phyloP scores from a whole-genome alignment of 1,140 invertebrate species.

The Lerema accius region DNA sequence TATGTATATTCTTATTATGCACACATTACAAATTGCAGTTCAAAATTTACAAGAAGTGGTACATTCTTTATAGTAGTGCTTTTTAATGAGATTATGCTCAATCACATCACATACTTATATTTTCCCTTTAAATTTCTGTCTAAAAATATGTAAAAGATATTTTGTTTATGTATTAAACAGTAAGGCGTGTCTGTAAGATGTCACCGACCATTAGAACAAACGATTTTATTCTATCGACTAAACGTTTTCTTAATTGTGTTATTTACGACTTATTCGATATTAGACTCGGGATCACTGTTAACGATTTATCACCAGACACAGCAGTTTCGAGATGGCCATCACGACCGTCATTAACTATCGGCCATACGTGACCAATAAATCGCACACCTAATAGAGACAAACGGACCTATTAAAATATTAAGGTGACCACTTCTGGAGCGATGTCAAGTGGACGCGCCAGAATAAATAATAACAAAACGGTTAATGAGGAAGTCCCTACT shows the following conservation, averaged over 20 bases:
- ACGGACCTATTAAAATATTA: constrained; percentile 59
- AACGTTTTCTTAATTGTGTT: constrained; percentile 32
- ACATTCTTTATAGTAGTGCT: no score
- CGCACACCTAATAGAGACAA: constrained; percentile 54
- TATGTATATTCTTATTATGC: no score
- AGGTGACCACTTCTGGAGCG: constrained; percentile 45
- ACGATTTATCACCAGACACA: constrained; percentile 30
- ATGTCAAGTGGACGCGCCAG: constrained; percentile 49
- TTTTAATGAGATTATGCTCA: no score
- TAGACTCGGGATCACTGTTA: constrained; percentile 30
- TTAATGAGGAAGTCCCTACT: constrained; percentile 79
- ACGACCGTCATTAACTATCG: constrained; percentile 30
- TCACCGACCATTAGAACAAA: constrained; percentile 28
- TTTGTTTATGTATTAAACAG: constrained; percentile 16
- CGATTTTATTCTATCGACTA: constrained; percentile 26
- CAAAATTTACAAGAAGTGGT: no score
- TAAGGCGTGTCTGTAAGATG: constrained; percentile 22
- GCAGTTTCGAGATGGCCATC: constrained; percentile 31
- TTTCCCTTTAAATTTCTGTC: no score
- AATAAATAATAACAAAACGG: constrained; percentile 64
- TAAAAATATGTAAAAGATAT: background rate
- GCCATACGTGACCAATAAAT: constrained; percentile 40
- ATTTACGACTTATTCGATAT: constrained; percentile 34
- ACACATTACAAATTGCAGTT: no score
- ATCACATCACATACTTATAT: no score